Evolutionary conservation across 2,797 vertebrate genomes (phyloP).

Genomic region (Anguilla pacifica): DNA sequence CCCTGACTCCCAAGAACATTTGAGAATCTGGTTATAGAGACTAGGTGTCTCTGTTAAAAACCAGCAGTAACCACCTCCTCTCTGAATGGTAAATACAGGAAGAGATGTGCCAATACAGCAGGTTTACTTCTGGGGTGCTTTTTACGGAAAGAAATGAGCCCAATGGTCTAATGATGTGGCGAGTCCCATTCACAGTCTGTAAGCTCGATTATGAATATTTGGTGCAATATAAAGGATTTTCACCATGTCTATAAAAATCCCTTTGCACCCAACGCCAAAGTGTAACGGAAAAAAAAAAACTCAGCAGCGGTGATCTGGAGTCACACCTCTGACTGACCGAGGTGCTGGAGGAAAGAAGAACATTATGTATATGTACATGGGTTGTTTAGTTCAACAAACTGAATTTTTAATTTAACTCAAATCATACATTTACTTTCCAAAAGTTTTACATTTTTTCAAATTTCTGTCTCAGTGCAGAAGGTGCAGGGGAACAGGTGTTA

Average conservation of each 20-base stretch:
- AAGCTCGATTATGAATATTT: conserved; percentile 14
- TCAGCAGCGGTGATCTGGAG: not conserved
- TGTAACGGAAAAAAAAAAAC: not conserved
- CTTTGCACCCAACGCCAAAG: not conserved
- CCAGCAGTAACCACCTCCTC: not conserved
- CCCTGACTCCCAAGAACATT: not conserved
- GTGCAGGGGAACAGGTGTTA: not conserved
- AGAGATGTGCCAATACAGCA: conserved; percentile 1
- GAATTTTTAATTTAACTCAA: not conserved
- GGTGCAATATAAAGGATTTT: not conserved
- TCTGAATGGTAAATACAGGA: not conserved
- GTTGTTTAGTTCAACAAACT: not conserved
- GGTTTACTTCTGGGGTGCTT: not conserved
- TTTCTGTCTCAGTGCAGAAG: not conserved
- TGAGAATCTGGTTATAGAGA: not conserved
- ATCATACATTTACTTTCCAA: not conserved
- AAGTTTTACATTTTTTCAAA: not conserved
- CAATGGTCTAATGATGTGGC: not conserved
- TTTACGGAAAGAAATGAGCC: conserved; percentile 1
- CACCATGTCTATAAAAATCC: not conserved
- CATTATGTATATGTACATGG: not conserved
- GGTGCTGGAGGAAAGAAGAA: not conserved
- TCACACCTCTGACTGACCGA: not conserved
- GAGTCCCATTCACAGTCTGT: not conserved
- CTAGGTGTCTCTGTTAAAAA: not conserved